Evolutionary conservation across 2,888 invertebrate genomes (phyloP), one percentile per base, ranked within the genome.

Genomic region (Microctonus brassicae): DNA sequence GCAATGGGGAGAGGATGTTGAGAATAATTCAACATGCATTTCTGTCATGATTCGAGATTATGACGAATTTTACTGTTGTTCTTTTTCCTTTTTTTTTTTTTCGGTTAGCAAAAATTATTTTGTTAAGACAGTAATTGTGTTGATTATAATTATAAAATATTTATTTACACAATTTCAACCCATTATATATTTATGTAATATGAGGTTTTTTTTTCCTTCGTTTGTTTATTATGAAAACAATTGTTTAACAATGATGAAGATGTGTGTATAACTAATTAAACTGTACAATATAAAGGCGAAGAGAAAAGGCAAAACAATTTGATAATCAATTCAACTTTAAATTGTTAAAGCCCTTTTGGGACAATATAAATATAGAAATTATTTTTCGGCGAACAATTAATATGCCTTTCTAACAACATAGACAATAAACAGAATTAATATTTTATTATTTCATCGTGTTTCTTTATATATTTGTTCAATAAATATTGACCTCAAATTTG

Each of bases 141-240:
- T n/a, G 20, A 75, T 74, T 75, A 62, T 70, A 82, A 83, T 84
- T 85, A 84, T 81, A 85, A 85, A 85, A 85, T 83, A 83, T 85
- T 84, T 84, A 84, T 84, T 85, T 83, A 85, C 83, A 84, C 79
- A 80, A 80, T 77, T 84, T 80, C 78, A 83, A 84, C 81, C 81
- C 78, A 81, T 76, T 78, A 79, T 80, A 81, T 78, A 77, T 82
- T 80, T 79, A 80, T 80, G 76, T 78, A 73, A 29, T 29, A 29
- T 29, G 29, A 29, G 29, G 29, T 29, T 5, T 29, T 29, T 29
- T 29, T 5, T 29, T 29, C 7, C 3, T 29, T 29, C 7, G 7
- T 29, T 29, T 29, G 7, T 29, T 80, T 75, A 81, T 80, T 77
- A 78, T 76, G 75, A 76, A 82, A 84, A 84, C 78, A 79, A 80